Conservation (phyloP, 1,140 invertebrate species). For the Papilio glaucus region DNA sequence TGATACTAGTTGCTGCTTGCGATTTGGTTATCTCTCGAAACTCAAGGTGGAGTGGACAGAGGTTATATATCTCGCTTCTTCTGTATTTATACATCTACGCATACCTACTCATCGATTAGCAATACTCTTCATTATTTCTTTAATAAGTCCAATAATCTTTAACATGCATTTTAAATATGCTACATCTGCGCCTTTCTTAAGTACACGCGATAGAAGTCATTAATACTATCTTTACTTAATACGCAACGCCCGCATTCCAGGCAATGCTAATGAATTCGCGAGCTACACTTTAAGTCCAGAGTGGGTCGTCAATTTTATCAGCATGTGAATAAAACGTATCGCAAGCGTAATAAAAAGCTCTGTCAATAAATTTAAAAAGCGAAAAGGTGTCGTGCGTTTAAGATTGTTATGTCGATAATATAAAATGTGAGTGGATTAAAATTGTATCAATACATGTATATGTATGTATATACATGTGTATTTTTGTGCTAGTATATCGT, state of each 20-base stretch:
- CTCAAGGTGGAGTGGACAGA: too few species aligned
- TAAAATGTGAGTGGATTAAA: neutral
- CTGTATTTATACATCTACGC: too few species aligned
- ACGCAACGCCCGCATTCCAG: neutral
- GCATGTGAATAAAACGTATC: constrained; percentile 7
- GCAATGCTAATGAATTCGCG: neutral
- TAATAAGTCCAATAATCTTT: too few species aligned
- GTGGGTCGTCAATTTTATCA: constrained; percentile 15
- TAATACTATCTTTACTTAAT: constrained; percentile 1
- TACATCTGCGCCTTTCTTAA: too few species aligned
- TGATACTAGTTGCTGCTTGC: too few species aligned
- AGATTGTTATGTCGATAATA: constrained; percentile 36
- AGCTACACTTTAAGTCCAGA: neutral
- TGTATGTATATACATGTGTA: neutral
- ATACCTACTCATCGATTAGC: too few species aligned
- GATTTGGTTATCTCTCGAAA: too few species aligned
- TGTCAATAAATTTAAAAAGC: constrained; percentile 39
- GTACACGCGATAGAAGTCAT: too few species aligned
- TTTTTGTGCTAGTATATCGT: neutral
- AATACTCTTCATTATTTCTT: too few species aligned
- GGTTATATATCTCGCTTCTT: too few species aligned
- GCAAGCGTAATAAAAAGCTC: constrained; percentile 35
- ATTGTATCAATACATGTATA: neutral
- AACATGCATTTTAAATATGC: too few species aligned
- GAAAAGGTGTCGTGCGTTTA: constrained; percentile 28